These are phyloP conservation scores for Stegodyphus dumicola DNA, from an alignment of 1,140 invertebrate species.

Conservation along the genomic window DNA sequence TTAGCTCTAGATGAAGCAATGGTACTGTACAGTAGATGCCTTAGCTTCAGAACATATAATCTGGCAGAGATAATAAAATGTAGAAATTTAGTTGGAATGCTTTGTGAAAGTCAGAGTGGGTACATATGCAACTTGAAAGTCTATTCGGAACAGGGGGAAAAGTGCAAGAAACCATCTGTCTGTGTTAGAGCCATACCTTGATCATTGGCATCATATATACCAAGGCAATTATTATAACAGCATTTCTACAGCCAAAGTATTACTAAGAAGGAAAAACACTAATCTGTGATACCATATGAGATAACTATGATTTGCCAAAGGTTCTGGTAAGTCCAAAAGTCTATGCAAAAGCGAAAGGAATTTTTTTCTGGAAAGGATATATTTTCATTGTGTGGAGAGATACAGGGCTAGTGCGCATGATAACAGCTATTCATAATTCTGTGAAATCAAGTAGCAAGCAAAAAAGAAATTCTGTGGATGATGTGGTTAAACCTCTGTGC, in stretches of 20 bases:
- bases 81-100: conserved; percentile 14
- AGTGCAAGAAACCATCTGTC: not conserved
- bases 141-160: not conserved
- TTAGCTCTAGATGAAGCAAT: conserved; percentile 10
- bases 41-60: not conserved
- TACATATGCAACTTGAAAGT: conserved; percentile 18
- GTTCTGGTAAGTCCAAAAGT: not conserved
- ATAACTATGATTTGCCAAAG: not conserved
- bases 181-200: not conserved
- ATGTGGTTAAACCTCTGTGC: not conserved
- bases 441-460: not conserved
- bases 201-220: not conserved
- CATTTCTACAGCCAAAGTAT: not conserved
- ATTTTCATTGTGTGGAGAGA: not conserved
- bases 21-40: conserved; percentile 5
- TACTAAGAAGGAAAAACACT: conserved; percentile 4
- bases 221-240: not conserved
- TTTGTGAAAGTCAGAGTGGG: conserved; percentile 18
- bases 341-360: not conserved
- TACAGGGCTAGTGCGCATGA: not conserved
- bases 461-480: conserved; percentile 2
- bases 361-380: not conserved
- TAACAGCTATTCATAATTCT: not conserved
- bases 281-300: not conserved
- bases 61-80: not conserved